phyloP scores from a whole-genome alignment of 2,888 invertebrate species.

The Lepidochitona cinerea region DNA sequence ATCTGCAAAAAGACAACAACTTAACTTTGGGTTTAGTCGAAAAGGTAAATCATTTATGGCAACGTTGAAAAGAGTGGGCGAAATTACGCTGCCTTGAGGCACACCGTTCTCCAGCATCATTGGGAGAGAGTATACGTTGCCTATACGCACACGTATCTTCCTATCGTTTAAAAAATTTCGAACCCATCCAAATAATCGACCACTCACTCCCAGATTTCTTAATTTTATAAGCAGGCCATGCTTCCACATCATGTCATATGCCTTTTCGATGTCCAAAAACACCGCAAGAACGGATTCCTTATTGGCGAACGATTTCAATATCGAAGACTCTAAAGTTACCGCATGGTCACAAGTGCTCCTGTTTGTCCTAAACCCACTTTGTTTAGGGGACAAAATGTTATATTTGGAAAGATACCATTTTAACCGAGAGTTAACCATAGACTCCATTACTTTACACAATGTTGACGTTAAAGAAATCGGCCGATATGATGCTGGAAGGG shows the following conservation, averaged over 20 bases:
- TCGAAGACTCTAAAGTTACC: not conserved
- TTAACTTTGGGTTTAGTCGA: not conserved
- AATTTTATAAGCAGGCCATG: not conserved
- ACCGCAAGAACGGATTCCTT: not conserved
- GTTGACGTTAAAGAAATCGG: not conserved
- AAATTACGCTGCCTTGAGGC: not conserved
- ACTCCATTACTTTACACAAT: not conserved
- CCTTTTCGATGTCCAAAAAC: not conserved
- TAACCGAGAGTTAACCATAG: not conserved
- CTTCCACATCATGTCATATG: not conserved
- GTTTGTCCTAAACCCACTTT: not conserved
- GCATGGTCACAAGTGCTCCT: not conserved
- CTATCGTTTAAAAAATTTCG: not conserved
- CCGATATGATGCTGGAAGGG: not conserved
- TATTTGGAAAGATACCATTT: not conserved
- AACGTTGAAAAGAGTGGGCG: not conserved
- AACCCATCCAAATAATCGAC: not conserved
- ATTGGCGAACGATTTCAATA: not conserved
- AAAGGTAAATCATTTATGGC: slow-evolving; percentile 1
- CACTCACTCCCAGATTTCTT: not conserved
- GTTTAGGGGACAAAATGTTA: not conserved
- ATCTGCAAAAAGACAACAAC: not conserved
- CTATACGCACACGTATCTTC: not conserved
- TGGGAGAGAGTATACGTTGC: not conserved
- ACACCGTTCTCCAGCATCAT: not conserved